These are phyloP conservation scores for Drosophila elegans DNA, from an alignment of 1,140 invertebrate genomes.

Conservation along the genomic window DNA sequence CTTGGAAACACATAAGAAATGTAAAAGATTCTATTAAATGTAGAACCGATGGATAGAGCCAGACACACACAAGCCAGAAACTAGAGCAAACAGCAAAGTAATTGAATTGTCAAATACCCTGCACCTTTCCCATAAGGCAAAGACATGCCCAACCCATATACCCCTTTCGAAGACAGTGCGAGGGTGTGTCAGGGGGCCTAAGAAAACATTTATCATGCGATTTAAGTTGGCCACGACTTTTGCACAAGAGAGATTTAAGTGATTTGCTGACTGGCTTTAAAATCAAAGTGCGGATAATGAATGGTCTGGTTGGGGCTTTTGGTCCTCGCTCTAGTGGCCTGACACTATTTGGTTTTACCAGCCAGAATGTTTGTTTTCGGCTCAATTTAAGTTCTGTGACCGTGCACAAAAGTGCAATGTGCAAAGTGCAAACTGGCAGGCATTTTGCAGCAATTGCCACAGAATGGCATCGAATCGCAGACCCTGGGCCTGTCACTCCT, in stretches of 20 bases:
- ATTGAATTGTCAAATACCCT: constrained; percentile 53
- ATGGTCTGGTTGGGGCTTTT: constrained; percentile 43
- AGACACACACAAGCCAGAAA: constrained; percentile 5
- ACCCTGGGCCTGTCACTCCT: constrained; percentile 66
- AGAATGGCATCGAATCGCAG: constrained; percentile 39
- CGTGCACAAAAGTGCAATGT: constrained; percentile 65
- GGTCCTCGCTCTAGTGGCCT: constrained; percentile 22
- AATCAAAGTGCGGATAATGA: constrained; percentile 74
- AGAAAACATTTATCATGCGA: constrained; percentile 80
- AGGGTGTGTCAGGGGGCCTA: constrained; percentile 35
- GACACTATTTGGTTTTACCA: constrained; percentile 66
- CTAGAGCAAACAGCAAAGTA: constrained; percentile 15
- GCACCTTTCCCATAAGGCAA: neutral
- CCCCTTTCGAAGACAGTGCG: neutral
- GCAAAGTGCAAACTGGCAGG: constrained; percentile 73
- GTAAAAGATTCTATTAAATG: constrained; percentile 81
- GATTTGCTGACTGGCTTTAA: constrained; percentile 80
- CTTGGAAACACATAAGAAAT: constrained; percentile 82
- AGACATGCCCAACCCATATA: constrained; percentile 1
- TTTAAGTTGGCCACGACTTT: constrained; percentile 79
- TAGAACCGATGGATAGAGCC: constrained; percentile 53
- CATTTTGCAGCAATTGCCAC: constrained; percentile 70
- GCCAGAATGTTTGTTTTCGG: constrained; percentile 65
- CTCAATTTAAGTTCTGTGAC: constrained; percentile 76
- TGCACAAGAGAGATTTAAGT: constrained; percentile 78